phyloP scores from a whole-genome alignment of 2,888 invertebrate genomes.

The Heliconius cydno region DNA sequence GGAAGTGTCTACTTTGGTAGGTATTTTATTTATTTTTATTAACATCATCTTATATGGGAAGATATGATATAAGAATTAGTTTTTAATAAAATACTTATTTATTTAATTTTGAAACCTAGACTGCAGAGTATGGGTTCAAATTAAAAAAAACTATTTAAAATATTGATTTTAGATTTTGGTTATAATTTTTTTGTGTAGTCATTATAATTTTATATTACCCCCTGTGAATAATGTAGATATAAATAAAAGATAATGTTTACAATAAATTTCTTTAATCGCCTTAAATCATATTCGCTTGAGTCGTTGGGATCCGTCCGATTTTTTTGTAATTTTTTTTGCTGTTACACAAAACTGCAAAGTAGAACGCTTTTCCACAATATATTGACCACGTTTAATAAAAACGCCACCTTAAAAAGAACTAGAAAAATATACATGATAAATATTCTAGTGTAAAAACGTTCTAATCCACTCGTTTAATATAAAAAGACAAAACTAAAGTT shows the following conservation, averaged over 20 bases:
- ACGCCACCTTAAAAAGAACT: slow-evolving; percentile 31
- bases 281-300: slow-evolving; percentile 57
- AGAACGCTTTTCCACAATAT: slow-evolving; percentile 43
- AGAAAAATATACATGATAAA: slow-evolving; percentile 40
- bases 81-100: not conserved
- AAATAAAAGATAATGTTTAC: slow-evolving; percentile 48
- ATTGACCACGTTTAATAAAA: slow-evolving; percentile 34
- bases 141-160: not conserved
- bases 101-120: not conserved
- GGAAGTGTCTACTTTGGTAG: not conserved
- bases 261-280: slow-evolving; percentile 59
- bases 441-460: slow-evolving; percentile 41
- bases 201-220: too few relatives aligned
- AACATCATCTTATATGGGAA: not conserved
- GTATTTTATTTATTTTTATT: not conserved
- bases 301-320: slow-evolving; percentile 66
- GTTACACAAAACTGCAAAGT: slow-evolving; percentile 41
- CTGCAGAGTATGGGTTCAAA: too few relatives aligned
- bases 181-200: too few relatives aligned
- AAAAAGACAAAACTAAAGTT: slow-evolving; percentile 26
- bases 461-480: slow-evolving; percentile 36
- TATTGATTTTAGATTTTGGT: not conserved
- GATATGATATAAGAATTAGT: not conserved
- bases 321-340: slow-evolving; percentile 58
- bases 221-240: not conserved